phyloP scores from a whole-genome alignment of 2,888 invertebrate genomes.

The Ramazzottius varieornatus region DNA sequence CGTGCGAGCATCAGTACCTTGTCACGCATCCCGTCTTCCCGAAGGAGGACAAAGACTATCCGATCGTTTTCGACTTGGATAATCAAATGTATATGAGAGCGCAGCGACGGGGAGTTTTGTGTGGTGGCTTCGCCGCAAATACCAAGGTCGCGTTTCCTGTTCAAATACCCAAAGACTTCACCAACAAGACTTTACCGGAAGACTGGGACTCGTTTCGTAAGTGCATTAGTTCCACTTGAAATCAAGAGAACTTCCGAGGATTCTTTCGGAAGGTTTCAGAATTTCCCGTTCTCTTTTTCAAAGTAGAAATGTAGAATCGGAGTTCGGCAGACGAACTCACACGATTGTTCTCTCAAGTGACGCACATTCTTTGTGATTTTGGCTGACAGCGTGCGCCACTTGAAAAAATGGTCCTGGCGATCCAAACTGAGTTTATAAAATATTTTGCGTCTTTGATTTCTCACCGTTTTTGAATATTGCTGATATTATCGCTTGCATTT shows the following conservation, averaged over 20 bases:
- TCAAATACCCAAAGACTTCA: slow-evolving; percentile 8
- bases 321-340: too few relatives aligned
- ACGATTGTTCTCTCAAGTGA: too few relatives aligned
- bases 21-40: slow-evolving; percentile 41
- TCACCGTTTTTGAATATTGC: too few relatives aligned
- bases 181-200: slow-evolving; percentile 26
- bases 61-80: slow-evolving; percentile 59
- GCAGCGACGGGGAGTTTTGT: slow-evolving; percentile 13
- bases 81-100: slow-evolving; percentile 52
- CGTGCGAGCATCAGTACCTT: slow-evolving; percentile 74
- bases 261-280: neutral
- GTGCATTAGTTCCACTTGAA: slow-evolving; percentile 10
- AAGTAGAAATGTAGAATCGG: too few relatives aligned
- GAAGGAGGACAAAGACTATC: neutral
- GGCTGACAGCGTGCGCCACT: too few relatives aligned
- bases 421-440: too few relatives aligned
- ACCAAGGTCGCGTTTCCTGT: slow-evolving; percentile 10
- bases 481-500: slow-evolving; percentile 6
- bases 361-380: too few relatives aligned
- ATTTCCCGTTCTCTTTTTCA: neutral
- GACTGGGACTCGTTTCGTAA: slow-evolving; percentile 86
- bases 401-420: too few relatives aligned
- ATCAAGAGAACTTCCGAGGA: too few relatives aligned
- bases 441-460: too few relatives aligned
- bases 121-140: slow-evolving; percentile 14